phyloP scores from a whole-genome alignment of 64 coral and sea anemone genomes.

The Acropora tenuis region DNA sequence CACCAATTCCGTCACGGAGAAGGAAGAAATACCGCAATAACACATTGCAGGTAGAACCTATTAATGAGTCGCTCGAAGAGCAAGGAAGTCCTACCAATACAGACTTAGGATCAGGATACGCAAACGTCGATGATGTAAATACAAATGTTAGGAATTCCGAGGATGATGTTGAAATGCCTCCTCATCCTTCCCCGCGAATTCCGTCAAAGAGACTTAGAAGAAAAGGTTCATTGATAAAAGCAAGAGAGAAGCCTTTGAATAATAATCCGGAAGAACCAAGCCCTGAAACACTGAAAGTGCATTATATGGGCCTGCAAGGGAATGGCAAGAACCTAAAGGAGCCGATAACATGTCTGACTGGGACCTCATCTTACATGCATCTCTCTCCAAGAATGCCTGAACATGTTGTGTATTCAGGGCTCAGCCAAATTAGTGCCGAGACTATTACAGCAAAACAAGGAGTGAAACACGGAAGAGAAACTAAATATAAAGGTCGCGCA shows the following conservation, averaged over 20 bases:
- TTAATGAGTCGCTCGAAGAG: background rate
- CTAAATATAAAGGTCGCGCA: background rate
- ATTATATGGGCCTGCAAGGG: background rate
- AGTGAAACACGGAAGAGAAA: background rate
- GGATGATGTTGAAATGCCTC: background rate
- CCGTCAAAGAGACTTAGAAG: background rate
- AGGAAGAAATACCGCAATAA: no score
- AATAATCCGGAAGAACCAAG: background rate
- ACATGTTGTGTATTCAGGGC: background rate
- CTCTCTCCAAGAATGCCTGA: background rate
- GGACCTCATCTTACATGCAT: background rate
- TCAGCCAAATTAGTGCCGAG: background rate
- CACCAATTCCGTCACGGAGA: no score
- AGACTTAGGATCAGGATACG: background rate
- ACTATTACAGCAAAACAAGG: background rate
- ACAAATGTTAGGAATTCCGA: background rate
- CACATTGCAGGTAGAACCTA: no score
- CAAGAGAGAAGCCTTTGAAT: no score
- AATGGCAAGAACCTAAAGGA: background rate
- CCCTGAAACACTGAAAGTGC: background rate
- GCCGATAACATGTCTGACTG: background rate
- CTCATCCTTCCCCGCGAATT: conserved; percentile 1
- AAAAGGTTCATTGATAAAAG: no score
- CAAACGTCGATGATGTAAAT: background rate
- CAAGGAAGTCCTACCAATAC: background rate